A percentile compares a stretch with the other conserved stretches of the same genome.
phyloP scores from a whole-genome alignment of 2,888 invertebrate species.

The Amiota minor region DNA sequence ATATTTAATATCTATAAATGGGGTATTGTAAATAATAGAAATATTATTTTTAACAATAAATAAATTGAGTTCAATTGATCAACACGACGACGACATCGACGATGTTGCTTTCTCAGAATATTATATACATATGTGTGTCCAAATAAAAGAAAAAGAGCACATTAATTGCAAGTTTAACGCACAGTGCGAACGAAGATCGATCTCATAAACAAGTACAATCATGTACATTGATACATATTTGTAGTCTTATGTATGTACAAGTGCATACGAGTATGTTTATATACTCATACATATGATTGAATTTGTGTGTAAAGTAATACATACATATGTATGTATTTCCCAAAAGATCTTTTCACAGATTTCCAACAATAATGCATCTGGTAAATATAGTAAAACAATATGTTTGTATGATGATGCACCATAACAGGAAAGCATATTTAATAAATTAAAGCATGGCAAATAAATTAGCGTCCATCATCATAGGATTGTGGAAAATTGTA shows the following conservation, averaged over 20 bases:
- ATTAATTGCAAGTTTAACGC: conserved; percentile 25
- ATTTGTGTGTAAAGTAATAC: too few relatives aligned
- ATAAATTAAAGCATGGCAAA: conserved; percentile 28
- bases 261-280: too few relatives aligned
- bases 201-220: too few relatives aligned
- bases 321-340: too few relatives aligned
- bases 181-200: conserved; percentile 4
- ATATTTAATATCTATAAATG: not conserved
- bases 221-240: too few relatives aligned
- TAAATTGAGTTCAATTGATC: conserved; percentile 26
- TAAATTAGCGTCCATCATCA: conserved; percentile 16
- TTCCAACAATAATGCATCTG: too few relatives aligned
- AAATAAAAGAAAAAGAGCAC: not conserved
- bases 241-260: too few relatives aligned
- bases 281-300: too few relatives aligned
- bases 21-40: conserved; percentile 4
- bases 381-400: too few relatives aligned
- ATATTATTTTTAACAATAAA: not conserved
- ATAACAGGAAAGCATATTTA: conserved; percentile 9
- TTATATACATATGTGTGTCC: too few relatives aligned
- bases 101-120: not conserved
- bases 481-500: not conserved
- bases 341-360: too few relatives aligned
- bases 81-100: not conserved
- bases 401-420: not conserved